Evolutionary conservation across 2,113 vertebrate species (phyloP).

Genomic region (Trogon melanurus): DNA sequence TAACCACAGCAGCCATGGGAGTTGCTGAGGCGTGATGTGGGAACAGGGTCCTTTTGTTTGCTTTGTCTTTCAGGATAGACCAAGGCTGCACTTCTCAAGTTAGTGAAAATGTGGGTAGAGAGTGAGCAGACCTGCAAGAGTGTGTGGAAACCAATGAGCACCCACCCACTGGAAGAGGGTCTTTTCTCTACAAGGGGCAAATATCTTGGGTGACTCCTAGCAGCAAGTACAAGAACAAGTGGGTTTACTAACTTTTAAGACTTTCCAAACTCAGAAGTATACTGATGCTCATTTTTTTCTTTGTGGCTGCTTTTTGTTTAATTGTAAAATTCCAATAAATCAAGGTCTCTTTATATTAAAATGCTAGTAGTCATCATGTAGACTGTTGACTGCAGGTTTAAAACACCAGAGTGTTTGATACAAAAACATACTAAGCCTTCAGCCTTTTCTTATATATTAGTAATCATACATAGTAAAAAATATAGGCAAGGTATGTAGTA

Average conservation of each 20-base stretch:
- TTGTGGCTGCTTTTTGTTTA: background rate
- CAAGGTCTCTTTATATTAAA: background rate
- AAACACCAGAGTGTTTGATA: background rate
- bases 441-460: background rate
- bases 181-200: background rate
- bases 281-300: background rate
- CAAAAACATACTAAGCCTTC: background rate
- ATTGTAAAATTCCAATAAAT: background rate
- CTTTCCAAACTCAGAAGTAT: background rate
- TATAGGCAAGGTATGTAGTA: background rate
- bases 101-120: background rate
- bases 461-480: background rate
- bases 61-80: background rate
- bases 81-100: background rate
- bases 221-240: background rate
- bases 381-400: background rate
- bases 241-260: background rate
- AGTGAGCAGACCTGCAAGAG: background rate
- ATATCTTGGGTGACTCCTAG: background rate
- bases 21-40: background rate
- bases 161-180: background rate
- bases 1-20: background rate
- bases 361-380: background rate
- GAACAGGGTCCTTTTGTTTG: background rate
- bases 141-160: fast-evolving